A percentile compares a stretch with the other conserved stretches of the same genome.
Evolutionary conservation across 2,113 vertebrate genomes (phyloP).

Genomic region (Harpagus bidentatus): DNA sequence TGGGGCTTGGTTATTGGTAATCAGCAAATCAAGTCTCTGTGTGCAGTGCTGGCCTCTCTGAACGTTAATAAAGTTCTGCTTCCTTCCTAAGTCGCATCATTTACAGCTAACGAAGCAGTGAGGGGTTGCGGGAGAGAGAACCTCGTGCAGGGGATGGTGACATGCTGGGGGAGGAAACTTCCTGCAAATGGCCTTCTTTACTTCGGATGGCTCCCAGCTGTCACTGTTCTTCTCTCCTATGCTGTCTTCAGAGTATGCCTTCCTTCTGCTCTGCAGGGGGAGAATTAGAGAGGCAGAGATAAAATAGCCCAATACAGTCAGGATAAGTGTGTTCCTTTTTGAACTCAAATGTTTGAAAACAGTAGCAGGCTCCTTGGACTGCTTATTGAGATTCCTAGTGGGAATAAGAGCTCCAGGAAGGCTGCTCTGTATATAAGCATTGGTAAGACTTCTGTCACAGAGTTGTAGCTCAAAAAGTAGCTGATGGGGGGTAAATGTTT

Average conservation of each 20-base stretch:
- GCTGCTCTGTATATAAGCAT: neutral
- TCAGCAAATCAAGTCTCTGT: neutral
- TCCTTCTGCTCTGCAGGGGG: slow-evolving; percentile 5
- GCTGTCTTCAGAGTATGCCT: neutral
- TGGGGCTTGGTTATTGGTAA: neutral
- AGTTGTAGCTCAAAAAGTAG: neutral
- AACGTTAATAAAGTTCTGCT: neutral
- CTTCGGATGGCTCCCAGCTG: neutral
- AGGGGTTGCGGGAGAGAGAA: neutral
- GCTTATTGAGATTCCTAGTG: slow-evolving; percentile 16
- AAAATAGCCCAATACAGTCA: slow-evolving; percentile 16
- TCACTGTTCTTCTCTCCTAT: neutral
- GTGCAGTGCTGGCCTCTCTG: neutral
- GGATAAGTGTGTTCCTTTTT: slow-evolving; percentile 17
- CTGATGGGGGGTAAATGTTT: neutral
- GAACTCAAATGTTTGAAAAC: slow-evolving; percentile 42
- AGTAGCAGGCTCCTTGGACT: neutral
- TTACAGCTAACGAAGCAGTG: slow-evolving; percentile 19
- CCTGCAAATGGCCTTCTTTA: slow-evolving; percentile 19
- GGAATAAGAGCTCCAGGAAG: neutral
- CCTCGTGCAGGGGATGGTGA: neutral
- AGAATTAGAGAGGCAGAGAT: slow-evolving; percentile 24
- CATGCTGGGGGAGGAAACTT: slow-evolving; percentile 20
- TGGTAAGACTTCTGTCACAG: neutral
- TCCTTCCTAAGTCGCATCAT: neutral